Percentiles rank a stretch among this genome's conserved stretches.
phyloP scores from a whole-genome alignment of 2,888 invertebrate species.

The Pyrocoelia pectoralis region DNA sequence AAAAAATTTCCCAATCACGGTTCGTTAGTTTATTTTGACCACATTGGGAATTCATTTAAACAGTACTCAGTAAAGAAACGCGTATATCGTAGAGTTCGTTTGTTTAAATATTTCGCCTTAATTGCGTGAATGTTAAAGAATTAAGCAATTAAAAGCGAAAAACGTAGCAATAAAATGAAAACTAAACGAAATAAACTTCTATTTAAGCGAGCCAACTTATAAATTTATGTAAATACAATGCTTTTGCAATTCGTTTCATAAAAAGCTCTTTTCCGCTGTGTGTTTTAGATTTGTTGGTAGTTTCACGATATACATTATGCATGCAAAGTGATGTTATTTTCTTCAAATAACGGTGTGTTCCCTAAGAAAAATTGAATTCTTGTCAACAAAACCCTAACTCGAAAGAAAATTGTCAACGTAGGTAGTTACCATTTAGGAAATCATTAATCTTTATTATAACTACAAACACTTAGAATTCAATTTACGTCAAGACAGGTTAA shows the following conservation, averaged over 20 bases:
- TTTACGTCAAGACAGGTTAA: slow-evolving; percentile 18
- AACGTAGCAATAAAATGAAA: slow-evolving; percentile 14
- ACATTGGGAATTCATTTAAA: too few species aligned
- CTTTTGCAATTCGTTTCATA: slow-evolving; percentile 29
- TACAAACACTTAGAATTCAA: slow-evolving; percentile 20
- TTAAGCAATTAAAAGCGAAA: slow-evolving; percentile 24
- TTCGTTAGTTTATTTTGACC: too few species aligned
- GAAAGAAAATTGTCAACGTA: neutral
- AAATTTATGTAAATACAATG: slow-evolving; percentile 35
- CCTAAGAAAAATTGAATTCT: slow-evolving; percentile 30
- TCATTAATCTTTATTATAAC: slow-evolving; percentile 40
- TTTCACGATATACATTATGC: slow-evolving; percentile 27
- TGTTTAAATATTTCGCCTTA: neutral
- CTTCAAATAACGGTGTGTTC: slow-evolving; percentile 26
- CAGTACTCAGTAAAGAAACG: too few species aligned
- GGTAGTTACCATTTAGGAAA: slow-evolving; percentile 16
- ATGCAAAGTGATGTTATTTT: slow-evolving; percentile 36
- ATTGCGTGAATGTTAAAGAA: slow-evolving; percentile 2
- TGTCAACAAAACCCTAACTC: slow-evolving; percentile 24
- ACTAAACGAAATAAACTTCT: slow-evolving; percentile 20
- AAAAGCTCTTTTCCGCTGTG: slow-evolving; percentile 31
- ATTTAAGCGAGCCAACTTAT: slow-evolving; percentile 25
- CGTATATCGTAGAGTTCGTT: neutral
- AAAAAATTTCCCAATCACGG: too few species aligned
- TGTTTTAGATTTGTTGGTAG: slow-evolving; percentile 36